Conservation (phyloP, 92 coral and sea anemone genomes). For the Palythoa caribaeorum region DNA sequence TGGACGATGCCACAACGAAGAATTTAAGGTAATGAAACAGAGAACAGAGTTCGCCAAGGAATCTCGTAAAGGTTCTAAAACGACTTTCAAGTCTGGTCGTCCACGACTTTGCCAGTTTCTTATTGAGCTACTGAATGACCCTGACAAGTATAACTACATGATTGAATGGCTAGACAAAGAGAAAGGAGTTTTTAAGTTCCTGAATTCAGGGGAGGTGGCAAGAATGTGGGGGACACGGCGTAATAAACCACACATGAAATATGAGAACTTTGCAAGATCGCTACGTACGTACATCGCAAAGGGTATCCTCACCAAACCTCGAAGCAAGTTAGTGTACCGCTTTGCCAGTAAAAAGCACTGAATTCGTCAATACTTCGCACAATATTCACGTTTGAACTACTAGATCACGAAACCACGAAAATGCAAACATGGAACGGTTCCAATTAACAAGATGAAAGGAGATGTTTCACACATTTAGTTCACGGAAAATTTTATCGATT, state of each 20-base stretch:
- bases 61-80: conserved; percentile 43
- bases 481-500: not conserved
- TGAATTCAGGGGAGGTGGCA: conserved; percentile 93
- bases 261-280: conserved; percentile 99
- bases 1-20: not conserved
- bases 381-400: not conserved
- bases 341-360: conserved; percentile 70
- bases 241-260: conserved; percentile 96
- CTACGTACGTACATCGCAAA: conserved; percentile 97
- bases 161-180: conserved; percentile 98
- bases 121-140: conserved; percentile 83
- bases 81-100: conserved; percentile 83
- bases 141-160: conserved; percentile 83
- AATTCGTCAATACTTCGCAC: not conserved
- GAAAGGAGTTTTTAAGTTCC: conserved; percentile 92
- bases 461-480: not conserved
- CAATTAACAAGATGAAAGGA: not conserved
- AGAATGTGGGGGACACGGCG: conserved; percentile 96
- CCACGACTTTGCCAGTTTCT: conserved; percentile 96
- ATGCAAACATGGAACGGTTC: not conserved
- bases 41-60: conserved; percentile 44
- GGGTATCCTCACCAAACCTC: conserved; percentile 92
- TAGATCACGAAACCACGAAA: not conserved
- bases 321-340: conserved; percentile 94
- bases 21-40: conserved; percentile 15